phyloP scores from a whole-genome alignment of 2,888 invertebrate species.

The Crioceris asparagi region DNA sequence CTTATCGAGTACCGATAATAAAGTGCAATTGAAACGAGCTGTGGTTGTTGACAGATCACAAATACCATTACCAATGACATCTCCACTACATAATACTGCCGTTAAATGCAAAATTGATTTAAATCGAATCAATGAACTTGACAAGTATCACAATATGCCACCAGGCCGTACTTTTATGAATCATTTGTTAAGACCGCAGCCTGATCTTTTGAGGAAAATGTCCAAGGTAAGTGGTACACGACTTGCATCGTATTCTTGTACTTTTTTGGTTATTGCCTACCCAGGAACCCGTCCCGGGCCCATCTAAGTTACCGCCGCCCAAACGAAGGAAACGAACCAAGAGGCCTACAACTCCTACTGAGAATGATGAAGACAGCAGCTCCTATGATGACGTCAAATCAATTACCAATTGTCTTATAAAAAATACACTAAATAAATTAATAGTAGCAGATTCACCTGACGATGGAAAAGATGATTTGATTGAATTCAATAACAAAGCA shows the following conservation, averaged over 20 bases:
- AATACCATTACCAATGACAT: neutral
- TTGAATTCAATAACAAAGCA: conserved; percentile 8
- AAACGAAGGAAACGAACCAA: conserved; percentile 19
- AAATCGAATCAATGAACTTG: conserved; percentile 27
- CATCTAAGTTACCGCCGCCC: neutral
- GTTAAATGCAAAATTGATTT: conserved; percentile 18
- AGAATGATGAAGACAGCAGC: conserved; percentile 21
- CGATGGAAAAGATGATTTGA: conserved; percentile 7
- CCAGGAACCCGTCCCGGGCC: neutral
- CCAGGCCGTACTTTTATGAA: conserved; percentile 18
- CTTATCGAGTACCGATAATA: conserved; percentile 19
- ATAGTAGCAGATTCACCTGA: conserved; percentile 6
- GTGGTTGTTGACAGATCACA: conserved; percentile 10
- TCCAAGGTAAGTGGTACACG: neutral
- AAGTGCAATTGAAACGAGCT: conserved; percentile 13
- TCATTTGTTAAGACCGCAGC: conserved; percentile 17
- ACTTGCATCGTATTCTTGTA: neutral
- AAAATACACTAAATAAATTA: conserved; percentile 12
- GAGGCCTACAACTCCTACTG: conserved; percentile 14
- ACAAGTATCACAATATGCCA: conserved; percentile 20
- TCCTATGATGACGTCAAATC: conserved; percentile 27
- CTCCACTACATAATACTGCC: conserved; percentile 3
- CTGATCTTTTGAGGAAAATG: neutral
- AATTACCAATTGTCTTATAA: conserved; percentile 27
- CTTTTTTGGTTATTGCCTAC: neutral